Evolutionary conservation across 2,888 invertebrate species (phyloP).

Genomic region (Himalopsyche japonica): DNA sequence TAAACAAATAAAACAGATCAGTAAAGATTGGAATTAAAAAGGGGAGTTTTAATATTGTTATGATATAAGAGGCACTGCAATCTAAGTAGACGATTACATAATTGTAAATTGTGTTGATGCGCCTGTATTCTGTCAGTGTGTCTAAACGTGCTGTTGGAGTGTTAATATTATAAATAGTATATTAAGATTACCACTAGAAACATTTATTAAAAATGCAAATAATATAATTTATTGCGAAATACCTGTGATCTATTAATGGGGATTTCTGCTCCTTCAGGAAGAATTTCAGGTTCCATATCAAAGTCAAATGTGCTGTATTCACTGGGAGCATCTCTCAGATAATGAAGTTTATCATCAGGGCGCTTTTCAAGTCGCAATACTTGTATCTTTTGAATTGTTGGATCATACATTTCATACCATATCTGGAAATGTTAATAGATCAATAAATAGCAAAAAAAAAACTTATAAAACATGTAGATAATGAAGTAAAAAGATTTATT

Average conservation of each 20-base stretch:
- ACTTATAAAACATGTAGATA: not conserved
- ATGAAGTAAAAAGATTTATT: too few relatives aligned
- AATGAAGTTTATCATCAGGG: slow-evolving; percentile 84
- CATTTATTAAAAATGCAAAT: not conserved
- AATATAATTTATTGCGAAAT: slow-evolving; percentile 15
- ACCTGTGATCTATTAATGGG: slow-evolving; percentile 78
- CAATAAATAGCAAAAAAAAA: not conserved
- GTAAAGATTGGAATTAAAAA: not conserved
- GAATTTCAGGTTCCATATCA: slow-evolving; percentile 84
- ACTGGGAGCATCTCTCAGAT: slow-evolving; percentile 86
- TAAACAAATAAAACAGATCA: slow-evolving; percentile 45
- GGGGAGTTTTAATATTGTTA: too few relatives aligned
- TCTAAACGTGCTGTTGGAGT: too few relatives aligned
- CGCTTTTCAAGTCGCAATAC: slow-evolving; percentile 91
- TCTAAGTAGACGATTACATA: too few relatives aligned
- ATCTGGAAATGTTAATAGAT: slow-evolving; percentile 50
- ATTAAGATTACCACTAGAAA: too few relatives aligned
- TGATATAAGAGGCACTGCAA: too few relatives aligned
- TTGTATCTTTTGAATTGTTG: slow-evolving; percentile 86
- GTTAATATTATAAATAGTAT: too few relatives aligned
- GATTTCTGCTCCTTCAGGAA: slow-evolving; percentile 75
- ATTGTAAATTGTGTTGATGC: too few relatives aligned
- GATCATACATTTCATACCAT: slow-evolving; percentile 89
- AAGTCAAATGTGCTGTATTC: slow-evolving; percentile 92
- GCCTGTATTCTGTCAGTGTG: too few relatives aligned